phyloP scores from a whole-genome alignment of 2,113 vertebrate genomes.

The Rhombomys opimus region DNA sequence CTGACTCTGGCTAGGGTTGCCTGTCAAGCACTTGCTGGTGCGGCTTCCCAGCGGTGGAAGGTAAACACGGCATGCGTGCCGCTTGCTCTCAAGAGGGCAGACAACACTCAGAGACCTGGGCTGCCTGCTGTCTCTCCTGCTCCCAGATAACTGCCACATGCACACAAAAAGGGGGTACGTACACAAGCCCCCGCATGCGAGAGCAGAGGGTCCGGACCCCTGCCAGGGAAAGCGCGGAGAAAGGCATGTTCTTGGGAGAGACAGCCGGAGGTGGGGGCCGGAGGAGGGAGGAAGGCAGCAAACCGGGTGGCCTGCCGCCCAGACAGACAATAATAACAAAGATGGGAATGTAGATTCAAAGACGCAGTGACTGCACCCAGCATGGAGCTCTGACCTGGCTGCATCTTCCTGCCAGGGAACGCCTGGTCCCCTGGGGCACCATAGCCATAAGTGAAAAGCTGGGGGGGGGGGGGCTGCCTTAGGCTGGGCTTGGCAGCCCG shows the following conservation, averaged over 20 bases:
- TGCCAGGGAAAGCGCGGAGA: constrained; percentile 76
- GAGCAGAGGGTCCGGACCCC: constrained; percentile 80
- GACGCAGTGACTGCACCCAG: constrained; percentile 81
- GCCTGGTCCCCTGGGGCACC: constrained; percentile 78
- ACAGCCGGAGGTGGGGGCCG: constrained; percentile 59
- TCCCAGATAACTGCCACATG: constrained; percentile 73
- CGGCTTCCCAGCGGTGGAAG: constrained; percentile 61
- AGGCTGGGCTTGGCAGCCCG: constrained; percentile 58
- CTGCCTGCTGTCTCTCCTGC: constrained; percentile 57
- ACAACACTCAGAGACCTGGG: constrained; percentile 30
- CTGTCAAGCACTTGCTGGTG: not conserved
- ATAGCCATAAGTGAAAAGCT: constrained; percentile 62
- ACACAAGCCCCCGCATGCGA: constrained; percentile 80
- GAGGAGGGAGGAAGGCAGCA: constrained; percentile 69
- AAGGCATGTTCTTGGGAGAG: constrained; percentile 78
- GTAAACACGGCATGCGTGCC: constrained; percentile 77
- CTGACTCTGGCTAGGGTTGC: not conserved
- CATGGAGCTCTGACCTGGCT: constrained; percentile 72
- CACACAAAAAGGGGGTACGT: constrained; percentile 76
- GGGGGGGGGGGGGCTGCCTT: constrained; percentile 75
- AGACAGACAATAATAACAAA: constrained; percentile 79
- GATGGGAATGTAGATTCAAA: constrained; percentile 81
- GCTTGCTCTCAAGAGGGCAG: constrained; percentile 66
- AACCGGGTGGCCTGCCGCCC: constrained; percentile 73
- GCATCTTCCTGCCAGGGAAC: constrained; percentile 75